Evolutionary conservation across 2,113 vertebrate genomes (phyloP), one percentile per base, ranked within the genome.

Genomic region (Caranx ignobilis): DNA sequence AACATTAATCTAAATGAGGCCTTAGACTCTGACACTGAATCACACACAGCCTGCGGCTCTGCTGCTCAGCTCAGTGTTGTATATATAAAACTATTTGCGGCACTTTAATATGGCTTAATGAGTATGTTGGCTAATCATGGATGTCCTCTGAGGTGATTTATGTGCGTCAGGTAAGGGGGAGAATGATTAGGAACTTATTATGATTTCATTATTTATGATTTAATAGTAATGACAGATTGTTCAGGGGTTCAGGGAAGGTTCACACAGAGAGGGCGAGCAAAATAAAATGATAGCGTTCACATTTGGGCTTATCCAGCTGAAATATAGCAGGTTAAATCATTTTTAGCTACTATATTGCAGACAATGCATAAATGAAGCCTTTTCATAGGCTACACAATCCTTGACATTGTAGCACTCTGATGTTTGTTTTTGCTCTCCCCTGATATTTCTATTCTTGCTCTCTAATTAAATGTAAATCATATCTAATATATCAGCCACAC

Each of bases 201-300:
- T 72, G 81, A 77, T 55, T 32, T 52, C 32, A 68, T 68, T 68
- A 68, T 63, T 71, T 70, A 78, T 78, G 57, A 70, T 78, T 43
- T 55, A 67, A 56, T 13, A 54, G n/a, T 15, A 60, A 71, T n/a
- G 48, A 78, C 10, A 32, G 39, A 62, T 55, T 60, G 52, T 8
- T 11, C 7, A 56, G 26, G 15, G 54, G 75, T 79, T 64, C 32
- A 60, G 37, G 37, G 43, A 7, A 43, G 39, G 71, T 68, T 63
- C 62, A 56, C 21, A 45, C 0, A 77, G 31, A 0, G 6, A 19
- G 3, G 11, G 45, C 12, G 26, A 16, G 32, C 19, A 11, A n/a
- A 50, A 67, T 32, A 60, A 63, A 19, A 21, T 54, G 55, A 43
- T 34, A 37, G 15, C 18, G 47, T 21, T 61, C 54, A 67, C 9